Percentiles rank a stretch among this genome's conserved stretches.
phyloP scores from a whole-genome alignment of 2,113 vertebrate species.

The Nerophis ophidion region DNA sequence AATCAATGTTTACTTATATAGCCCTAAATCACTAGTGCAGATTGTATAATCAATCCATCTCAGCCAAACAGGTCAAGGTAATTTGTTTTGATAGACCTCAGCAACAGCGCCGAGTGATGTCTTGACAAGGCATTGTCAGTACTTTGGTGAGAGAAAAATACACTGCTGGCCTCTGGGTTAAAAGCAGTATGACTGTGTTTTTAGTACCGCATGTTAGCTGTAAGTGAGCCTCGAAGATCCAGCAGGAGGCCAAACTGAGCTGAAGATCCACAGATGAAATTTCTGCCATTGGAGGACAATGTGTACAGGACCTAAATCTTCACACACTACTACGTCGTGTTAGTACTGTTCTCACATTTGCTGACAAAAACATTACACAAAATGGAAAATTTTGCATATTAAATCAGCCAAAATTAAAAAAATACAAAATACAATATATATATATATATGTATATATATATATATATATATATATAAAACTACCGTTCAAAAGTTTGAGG shows the following conservation, averaged over 20 bases:
- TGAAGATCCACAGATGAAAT: constrained; percentile 15
- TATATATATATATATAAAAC: no score
- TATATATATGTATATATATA: no score
- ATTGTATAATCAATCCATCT: no score
- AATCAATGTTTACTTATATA: no score
- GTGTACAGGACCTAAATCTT: constrained; percentile 22
- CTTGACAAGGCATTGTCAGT: constrained; percentile 22
- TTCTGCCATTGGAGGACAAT: background rate
- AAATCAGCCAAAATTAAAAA: background rate
- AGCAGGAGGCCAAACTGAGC: constrained; percentile 16
- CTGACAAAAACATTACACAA: background rate
- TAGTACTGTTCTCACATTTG: background rate
- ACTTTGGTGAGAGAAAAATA: constrained; percentile 45
- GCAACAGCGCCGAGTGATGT: background rate
- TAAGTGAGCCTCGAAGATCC: constrained; percentile 3
- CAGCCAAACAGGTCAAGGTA: constrained; percentile 18
- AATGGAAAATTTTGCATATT: background rate
- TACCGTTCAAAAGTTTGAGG: no score
- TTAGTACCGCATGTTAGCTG: constrained; percentile 13
- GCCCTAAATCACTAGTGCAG: no score
- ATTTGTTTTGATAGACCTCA: constrained; percentile 23
- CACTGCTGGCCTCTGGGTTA: constrained; percentile 24
- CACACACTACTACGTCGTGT: background rate
- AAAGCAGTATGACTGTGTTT: constrained; percentile 43
- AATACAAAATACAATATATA: no score